Percentiles rank a stretch among this genome's conserved stretches.
Evolutionary conservation across 2,797 vertebrate species (phyloP).

Genomic region (Poecilia picta): DNA sequence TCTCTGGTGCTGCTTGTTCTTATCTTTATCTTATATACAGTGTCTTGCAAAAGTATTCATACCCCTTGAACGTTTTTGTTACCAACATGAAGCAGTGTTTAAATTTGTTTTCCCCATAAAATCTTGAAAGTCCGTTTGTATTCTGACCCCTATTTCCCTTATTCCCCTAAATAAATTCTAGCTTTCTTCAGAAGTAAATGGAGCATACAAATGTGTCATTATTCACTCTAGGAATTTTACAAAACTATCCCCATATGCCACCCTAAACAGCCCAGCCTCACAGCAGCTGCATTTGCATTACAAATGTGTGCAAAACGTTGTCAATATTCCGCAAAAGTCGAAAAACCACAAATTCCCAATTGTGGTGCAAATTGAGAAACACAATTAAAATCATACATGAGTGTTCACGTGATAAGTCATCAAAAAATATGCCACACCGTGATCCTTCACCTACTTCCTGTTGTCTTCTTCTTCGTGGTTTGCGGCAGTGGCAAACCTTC

Average conservation of each 20-base stretch:
- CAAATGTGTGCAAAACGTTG: no score
- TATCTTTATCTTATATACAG: slow-evolving; percentile 3
- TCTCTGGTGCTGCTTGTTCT: slow-evolving; percentile 30
- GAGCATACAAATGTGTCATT: neutral
- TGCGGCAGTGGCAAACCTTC: no score
- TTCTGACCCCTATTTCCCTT: neutral
- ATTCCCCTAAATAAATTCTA: neutral
- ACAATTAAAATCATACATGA: no score
- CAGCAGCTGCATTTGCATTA: neutral
- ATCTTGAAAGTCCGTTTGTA: neutral
- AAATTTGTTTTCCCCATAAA: neutral
- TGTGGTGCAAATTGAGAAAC: no score
- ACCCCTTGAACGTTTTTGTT: neutral
- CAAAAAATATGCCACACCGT: no score
- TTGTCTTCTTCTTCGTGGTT: no score
- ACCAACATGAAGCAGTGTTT: neutral
- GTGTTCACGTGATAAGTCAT: no score
- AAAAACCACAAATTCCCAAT: no score
- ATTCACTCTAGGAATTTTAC: neutral
- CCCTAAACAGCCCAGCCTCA: neutral
- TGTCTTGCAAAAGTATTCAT: neutral
- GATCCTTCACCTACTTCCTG: no score
- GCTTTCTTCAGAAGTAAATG: neutral
- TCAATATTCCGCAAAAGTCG: no score
- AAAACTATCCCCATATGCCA: neutral